Conservation (phyloP, 2,113 vertebrate genomes). For the Cromileptes altivelis region DNA sequence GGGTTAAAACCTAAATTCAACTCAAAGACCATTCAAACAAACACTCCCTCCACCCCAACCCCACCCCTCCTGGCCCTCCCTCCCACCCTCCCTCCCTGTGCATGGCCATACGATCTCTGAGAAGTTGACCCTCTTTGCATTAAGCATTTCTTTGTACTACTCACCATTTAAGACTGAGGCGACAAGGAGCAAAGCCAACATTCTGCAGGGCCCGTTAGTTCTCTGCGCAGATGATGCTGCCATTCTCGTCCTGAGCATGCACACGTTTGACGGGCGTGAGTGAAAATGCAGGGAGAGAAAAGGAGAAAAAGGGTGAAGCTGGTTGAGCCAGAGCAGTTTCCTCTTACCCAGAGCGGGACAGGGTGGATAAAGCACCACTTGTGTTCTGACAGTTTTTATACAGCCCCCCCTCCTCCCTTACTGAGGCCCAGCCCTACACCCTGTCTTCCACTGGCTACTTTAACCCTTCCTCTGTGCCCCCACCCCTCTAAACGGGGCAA, state of each 20-base stretch:
- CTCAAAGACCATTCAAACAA: constrained; percentile 69
- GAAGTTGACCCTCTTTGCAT: constrained; percentile 25
- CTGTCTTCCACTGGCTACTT: constrained; percentile 69
- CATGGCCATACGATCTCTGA: constrained; percentile 21
- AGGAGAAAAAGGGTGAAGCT: constrained; percentile 39
- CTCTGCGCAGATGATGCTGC: constrained; percentile 69
- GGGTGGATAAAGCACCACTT: constrained; percentile 82
- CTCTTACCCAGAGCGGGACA: constrained; percentile 74
- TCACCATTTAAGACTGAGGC: constrained; percentile 60
- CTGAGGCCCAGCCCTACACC: constrained; percentile 75
- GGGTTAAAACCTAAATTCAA: constrained; percentile 74
- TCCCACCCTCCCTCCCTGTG: neutral
- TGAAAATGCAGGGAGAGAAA: constrained; percentile 53
- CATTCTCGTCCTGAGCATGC: constrained; percentile 67
- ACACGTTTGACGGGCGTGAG: constrained; percentile 55
- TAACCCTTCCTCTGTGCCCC: constrained; percentile 74
- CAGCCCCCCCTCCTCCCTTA: constrained; percentile 44
- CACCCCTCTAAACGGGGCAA: constrained; percentile 45
- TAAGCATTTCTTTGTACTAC: constrained; percentile 31
- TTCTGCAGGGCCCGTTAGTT: constrained; percentile 30
- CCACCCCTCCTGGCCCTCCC: constrained; percentile 52
- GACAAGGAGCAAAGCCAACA: constrained; percentile 55
- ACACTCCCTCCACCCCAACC: constrained; percentile 51
- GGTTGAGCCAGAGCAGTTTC: constrained; percentile 71
- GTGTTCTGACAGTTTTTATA: constrained; percentile 82